A percentile compares a stretch with the other conserved stretches of the same genome.
Conservation (phyloP, 2,113 vertebrate species). For the Burhinus bistriatus region DNA sequence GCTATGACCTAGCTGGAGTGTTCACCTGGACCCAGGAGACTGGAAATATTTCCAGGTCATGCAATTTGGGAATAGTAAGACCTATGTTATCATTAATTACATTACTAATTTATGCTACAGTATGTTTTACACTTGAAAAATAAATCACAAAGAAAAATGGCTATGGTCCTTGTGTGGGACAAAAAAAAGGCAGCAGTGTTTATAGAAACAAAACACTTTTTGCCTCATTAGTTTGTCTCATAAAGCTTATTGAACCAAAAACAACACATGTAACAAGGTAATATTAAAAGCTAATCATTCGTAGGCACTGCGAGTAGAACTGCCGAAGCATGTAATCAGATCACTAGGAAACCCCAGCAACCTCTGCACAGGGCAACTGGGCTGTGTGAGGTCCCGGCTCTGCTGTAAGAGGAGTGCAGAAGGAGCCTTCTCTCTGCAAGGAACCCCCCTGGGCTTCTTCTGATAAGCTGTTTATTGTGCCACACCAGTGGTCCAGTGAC, state of each 20-base stretch:
- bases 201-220: not conserved
- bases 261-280: not conserved
- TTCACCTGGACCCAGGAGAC: not conserved
- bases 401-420: not conserved
- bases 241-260: not conserved
- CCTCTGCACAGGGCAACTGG: not conserved
- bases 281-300: not conserved
- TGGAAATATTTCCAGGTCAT: not conserved
- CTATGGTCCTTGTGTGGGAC: not conserved
- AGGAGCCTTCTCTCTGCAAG: not conserved
- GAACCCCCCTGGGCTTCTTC: not conserved
- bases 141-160: not conserved
- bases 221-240: not conserved
- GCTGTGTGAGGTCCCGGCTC: not conserved
- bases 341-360: not conserved
- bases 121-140: not conserved
- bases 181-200: not conserved
- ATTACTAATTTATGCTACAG: not conserved
- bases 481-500: not conserved
- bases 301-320: not conserved
- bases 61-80: not conserved
- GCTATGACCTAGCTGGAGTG: not conserved
- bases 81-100: not conserved
- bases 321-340: not conserved
- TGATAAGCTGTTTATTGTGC: not conserved